These are phyloP conservation scores for Galeopterus variegatus DNA, from an alignment of 2,113 vertebrate genomes.

Conservation along the genomic window DNA sequence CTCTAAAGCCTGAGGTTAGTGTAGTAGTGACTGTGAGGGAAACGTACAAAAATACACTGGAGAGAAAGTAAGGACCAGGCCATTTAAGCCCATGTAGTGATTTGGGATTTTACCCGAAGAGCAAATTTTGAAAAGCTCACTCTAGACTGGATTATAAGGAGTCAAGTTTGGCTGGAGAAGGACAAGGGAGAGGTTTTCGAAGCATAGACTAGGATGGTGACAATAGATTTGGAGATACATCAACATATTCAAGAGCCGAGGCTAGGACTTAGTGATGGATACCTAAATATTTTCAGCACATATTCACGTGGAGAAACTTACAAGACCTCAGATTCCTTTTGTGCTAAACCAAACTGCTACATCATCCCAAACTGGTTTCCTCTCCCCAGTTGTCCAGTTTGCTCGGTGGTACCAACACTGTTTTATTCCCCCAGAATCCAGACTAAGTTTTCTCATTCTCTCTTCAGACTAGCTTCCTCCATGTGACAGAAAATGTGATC, in stretches of 20 bases:
- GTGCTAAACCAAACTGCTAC: background rate
- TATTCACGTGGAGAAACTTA: background rate
- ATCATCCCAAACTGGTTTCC: background rate
- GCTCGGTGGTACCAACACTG: background rate
- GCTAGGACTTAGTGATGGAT: background rate
- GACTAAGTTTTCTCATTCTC: background rate
- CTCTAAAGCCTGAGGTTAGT: background rate
- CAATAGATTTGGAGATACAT: background rate
- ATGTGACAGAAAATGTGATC: background rate
- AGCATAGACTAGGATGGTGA: background rate
- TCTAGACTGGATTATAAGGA: background rate
- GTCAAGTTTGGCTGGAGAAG: background rate
- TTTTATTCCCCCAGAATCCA: background rate
- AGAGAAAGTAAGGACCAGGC: background rate
- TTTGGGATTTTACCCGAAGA: constrained; percentile 29
- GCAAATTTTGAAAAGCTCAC: background rate
- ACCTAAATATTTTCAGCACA: background rate
- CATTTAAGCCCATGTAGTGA: background rate
- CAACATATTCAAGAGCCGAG: background rate
- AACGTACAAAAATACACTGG: background rate
- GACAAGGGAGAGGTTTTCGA: background rate
- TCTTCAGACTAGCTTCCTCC: background rate
- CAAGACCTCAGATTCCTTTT: background rate
- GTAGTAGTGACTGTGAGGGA: background rate
- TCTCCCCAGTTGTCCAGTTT: background rate